A percentile compares a stretch with the other conserved stretches of the same genome.
Conservation (phyloP, 2,888 invertebrate genomes). For the Colostygia pectinataria region DNA sequence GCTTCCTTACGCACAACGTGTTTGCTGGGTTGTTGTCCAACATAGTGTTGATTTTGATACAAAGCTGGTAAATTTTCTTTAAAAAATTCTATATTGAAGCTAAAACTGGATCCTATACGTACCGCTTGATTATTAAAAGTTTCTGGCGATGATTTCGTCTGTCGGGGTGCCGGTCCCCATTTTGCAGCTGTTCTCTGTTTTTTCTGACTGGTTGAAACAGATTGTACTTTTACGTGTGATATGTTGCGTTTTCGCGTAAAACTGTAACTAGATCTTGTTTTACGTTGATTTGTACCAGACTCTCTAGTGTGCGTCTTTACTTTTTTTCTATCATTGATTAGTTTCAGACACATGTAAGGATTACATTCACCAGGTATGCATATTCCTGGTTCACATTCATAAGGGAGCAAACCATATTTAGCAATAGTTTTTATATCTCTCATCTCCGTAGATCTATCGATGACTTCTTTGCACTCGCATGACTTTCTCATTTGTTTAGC, state of each 20-base stretch:
- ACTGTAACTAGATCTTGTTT: constrained; percentile 43
- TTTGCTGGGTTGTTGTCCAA: background rate
- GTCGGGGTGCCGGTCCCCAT: background rate
- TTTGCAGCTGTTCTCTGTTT: constrained; percentile 10
- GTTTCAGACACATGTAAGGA: constrained; percentile 42
- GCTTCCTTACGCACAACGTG: background rate
- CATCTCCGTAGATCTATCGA: constrained; percentile 26
- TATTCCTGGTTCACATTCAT: constrained; percentile 46
- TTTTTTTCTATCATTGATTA: constrained; percentile 37
- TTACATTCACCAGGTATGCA: constrained; percentile 46
- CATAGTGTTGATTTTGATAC: background rate
- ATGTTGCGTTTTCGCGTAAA: constrained; percentile 29
- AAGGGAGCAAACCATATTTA: constrained; percentile 31
- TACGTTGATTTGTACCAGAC: constrained; percentile 31
- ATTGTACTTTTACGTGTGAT: constrained; percentile 39
- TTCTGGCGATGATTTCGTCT: constrained; percentile 2
- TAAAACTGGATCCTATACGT: constrained; percentile 33
- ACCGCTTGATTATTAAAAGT: constrained; percentile 23
- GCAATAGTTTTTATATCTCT: constrained; percentile 13
- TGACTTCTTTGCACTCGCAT: too few species aligned
- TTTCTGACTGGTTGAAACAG: constrained; percentile 28
- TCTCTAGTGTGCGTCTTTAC: constrained; percentile 23
- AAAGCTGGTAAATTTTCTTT: constrained; percentile 24
- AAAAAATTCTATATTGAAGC: constrained; percentile 35
- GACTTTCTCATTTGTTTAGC: too few species aligned